Base-by-base conservation (phyloP, 2,797 vertebrate genomes). In the Trematomus bernacchii region DNA sequence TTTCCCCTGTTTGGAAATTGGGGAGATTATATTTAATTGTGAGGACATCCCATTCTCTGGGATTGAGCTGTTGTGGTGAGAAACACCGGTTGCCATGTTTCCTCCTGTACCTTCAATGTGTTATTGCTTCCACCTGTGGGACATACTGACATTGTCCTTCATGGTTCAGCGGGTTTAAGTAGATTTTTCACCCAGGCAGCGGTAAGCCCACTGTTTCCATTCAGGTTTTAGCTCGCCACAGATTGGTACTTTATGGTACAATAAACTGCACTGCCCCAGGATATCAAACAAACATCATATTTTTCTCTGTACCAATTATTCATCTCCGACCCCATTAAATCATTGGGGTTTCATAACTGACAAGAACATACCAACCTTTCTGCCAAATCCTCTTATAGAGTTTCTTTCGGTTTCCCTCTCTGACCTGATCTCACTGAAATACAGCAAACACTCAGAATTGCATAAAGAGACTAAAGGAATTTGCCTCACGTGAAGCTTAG, bases 111-210 rank as follows among this genome's bases (percentile, higher is more conserved):
- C 46, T 30, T 66, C 30, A 4, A 46, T 51, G 46, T 62, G 30
- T 53, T 71, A 40, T 50, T 43, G 43, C 65, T 64, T 40, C 55
- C 43, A 62, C 65, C 66, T 42, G 58, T 66, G 71, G 50, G 47
- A 66, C 44, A 33, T 14, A 23, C 21, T 68, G 54, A 72, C 52
- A 55, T 43, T 44, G 52, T 57, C 43, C 13, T 37, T 74, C 64
- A 58, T 40, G 43, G 71, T 73, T 85, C 80, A 71, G 15, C 47
- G 54, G 69, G 18, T 76, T 53, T 59, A 66, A 78, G 77, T 68
- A 70, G 51, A 59, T 73, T 46, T 69, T 71, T 62, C 60, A 74
- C 8, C 4, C 43, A 68, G 64, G 58, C 60, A 79, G 57, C 52
- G 15, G 60, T 37, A 60, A 71, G 11, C 61, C 58, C 21, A 37